Percentiles rank a stretch among this genome's conserved stretches.
Evolutionary conservation across 2,888 invertebrate species (phyloP).

Genomic region (Cheilosia vernalis): DNA sequence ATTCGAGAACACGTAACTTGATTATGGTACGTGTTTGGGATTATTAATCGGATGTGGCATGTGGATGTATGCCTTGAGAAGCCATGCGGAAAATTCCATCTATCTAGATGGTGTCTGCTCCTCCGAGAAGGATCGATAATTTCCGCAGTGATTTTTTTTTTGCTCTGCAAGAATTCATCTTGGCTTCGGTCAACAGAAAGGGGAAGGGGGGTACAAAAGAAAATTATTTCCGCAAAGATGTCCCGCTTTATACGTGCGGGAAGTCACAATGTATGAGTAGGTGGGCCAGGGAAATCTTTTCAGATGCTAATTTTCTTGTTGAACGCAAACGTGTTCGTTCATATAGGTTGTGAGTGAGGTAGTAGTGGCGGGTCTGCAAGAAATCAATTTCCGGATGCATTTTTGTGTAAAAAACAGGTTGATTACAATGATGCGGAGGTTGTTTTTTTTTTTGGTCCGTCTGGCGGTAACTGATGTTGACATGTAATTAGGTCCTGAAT

Average conservation of each 20-base stretch:
- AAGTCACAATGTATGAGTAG: constrained; percentile 30
- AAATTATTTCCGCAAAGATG: constrained; percentile 73
- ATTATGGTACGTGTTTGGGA: constrained; percentile 74
- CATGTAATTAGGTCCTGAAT: constrained; percentile 67
- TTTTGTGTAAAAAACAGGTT: constrained; percentile 73
- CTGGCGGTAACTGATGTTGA: constrained; percentile 65
- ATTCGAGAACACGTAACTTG: constrained; percentile 75
- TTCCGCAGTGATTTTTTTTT: constrained; percentile 70
- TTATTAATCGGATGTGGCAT: constrained; percentile 51
- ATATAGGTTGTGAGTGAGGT: not conserved
- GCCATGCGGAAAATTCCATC: constrained; percentile 67
- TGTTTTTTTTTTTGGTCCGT: constrained; percentile 38
- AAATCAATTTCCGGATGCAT: constrained; percentile 75
- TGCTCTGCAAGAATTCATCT: constrained; percentile 7
- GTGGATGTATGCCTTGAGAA: constrained; percentile 51
- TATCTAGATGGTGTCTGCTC: constrained; percentile 32
- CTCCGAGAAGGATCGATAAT: constrained; percentile 61
- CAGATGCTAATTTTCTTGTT: constrained; percentile 67
- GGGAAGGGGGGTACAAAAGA: constrained; percentile 7
- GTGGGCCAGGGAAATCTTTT: constrained; percentile 49
- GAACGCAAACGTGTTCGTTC: constrained; percentile 15
- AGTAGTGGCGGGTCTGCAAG: constrained; percentile 12
- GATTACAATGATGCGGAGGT: constrained; percentile 67
- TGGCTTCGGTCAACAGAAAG: constrained; percentile 43
- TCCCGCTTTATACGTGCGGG: constrained; percentile 26